Conservation (phyloP, 2,888 invertebrate species). For the Melieria picta region DNA sequence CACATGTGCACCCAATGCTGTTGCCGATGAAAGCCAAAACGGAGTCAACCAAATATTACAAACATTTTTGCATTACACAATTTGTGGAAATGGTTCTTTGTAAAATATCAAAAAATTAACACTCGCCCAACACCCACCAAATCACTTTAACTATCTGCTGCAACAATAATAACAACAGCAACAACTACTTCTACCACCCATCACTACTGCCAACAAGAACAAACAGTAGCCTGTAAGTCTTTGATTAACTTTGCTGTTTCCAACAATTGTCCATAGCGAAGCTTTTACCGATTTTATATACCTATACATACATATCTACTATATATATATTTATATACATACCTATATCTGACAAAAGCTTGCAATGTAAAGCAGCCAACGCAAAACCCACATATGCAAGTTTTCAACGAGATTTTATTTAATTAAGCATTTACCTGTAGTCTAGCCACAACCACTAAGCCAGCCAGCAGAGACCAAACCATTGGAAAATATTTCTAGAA, state of each 20-base stretch:
- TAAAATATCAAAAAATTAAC: conserved; percentile 20
- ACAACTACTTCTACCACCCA: conserved; percentile 14
- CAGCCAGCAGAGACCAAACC: too few species aligned
- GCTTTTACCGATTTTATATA: not conserved
- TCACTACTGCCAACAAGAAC: conserved; percentile 66
- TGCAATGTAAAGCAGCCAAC: not conserved
- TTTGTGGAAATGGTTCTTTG: conserved; percentile 15
- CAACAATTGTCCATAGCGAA: too few species aligned
- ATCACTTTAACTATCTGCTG: not conserved
- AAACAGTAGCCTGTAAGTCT: conserved; percentile 60
- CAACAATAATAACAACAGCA: not conserved
- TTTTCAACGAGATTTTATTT: too few species aligned
- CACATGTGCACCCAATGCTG: not conserved
- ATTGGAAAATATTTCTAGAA: too few species aligned
- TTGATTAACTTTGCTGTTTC: conserved; percentile 46
- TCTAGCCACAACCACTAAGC: too few species aligned
- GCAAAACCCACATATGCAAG: too few species aligned
- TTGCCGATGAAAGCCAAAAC: conserved; percentile 21
- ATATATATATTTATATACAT: conserved; percentile 12
- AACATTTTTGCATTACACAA: conserved; percentile 1
- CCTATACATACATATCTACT: not conserved
- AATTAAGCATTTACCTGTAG: too few species aligned
- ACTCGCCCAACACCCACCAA: conserved; percentile 25
- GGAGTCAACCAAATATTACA: conserved; percentile 1
- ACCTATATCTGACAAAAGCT: not conserved